Conservation (phyloP, 64 coral and sea anemone species). For the Pocillopora verrucosa region DNA sequence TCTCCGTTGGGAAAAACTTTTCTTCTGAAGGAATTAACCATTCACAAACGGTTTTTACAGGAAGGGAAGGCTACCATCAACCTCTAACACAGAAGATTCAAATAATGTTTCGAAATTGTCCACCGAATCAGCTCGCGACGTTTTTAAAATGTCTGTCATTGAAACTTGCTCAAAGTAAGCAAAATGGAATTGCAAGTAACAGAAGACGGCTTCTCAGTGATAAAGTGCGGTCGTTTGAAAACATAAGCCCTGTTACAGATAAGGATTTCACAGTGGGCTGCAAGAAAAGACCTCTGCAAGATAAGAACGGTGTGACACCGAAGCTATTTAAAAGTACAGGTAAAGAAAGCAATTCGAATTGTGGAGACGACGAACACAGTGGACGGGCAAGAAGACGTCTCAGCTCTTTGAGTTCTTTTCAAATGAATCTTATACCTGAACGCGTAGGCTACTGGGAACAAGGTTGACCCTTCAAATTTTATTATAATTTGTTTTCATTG, state of each 20-base stretch:
- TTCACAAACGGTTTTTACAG: constrained; percentile 89
- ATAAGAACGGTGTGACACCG: constrained; percentile 49
- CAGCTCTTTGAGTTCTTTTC: constrained; percentile 33
- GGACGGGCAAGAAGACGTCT: constrained; percentile 68
- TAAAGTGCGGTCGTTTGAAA: no score
- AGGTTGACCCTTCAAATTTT: no score
- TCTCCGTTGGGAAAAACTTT: constrained; percentile 84
- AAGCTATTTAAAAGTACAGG: constrained; percentile 53
- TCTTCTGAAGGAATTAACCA: constrained; percentile 72
- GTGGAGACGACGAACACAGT: not conserved
- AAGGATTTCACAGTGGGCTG: constrained; percentile 71
- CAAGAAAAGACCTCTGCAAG: constrained; percentile 73
- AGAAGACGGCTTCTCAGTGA: constrained; percentile 82
- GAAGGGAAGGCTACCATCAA: constrained; percentile 97
- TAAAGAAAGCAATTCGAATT: not conserved
- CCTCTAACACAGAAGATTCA: constrained; percentile 72
- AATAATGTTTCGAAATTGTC: constrained; percentile 92
- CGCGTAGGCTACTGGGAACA: no score
- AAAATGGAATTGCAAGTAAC: constrained; percentile 75
- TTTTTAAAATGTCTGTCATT: no score
- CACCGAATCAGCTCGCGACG: no score
- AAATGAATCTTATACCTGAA: constrained; percentile 57
- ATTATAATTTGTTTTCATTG: no score
- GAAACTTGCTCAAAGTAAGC: constrained; percentile 82
- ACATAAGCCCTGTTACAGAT: no score